Base-by-base conservation (phyloP, 2,888 invertebrate species). In the Oscheius onirici region DNA sequence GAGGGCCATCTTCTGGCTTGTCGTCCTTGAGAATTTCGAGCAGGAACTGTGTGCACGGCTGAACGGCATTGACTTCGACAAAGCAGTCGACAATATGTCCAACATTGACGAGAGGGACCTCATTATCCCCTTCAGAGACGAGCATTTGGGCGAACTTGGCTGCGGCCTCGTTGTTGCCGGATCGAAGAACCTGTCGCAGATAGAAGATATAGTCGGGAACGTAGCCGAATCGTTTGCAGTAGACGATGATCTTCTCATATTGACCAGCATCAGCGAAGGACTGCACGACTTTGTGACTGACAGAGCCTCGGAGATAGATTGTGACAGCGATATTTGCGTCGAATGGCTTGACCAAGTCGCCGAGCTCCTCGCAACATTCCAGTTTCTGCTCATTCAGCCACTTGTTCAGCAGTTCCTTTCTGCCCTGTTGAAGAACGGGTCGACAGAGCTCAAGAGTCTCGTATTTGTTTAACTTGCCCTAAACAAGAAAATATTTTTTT, bases 251-350 rank as follows among this genome's bases (percentile, higher is more conserved):
- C 90, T 99, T 99, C 89, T 96, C 96, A 90, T 97, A 99, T 89
- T 99, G 99, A 0, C 97, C 97, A 3, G 97, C 99, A 90, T 99
- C 99, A 0, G 99, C 99, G 88, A 99, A 99, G 89, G 97, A 97
- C 90, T 99, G 97, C 78, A 99, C 97, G 2, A 95, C 93, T 90
- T 99, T 99, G 87, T 94, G 94, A 40, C 99, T 97, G 17, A 99
- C 96, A 88, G 97, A 99, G 24, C 99, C 97, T 58, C 99, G 91
- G 68, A 99, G 91, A 88, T 99, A 99, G 40, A 99, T 96, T 0
- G 97, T 96, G 43, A 99, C 90, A 0, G 99, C 99, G 49, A 99
- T 91, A 0, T 95, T 97, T 0, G 95, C 93, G 89, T 99, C 99
- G 44, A 95, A 93, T 87, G 95, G 94, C 89, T 97, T 97, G 0